phyloP scores from a whole-genome alignment of 2,113 vertebrate genomes.

The Antigone vipio region DNA sequence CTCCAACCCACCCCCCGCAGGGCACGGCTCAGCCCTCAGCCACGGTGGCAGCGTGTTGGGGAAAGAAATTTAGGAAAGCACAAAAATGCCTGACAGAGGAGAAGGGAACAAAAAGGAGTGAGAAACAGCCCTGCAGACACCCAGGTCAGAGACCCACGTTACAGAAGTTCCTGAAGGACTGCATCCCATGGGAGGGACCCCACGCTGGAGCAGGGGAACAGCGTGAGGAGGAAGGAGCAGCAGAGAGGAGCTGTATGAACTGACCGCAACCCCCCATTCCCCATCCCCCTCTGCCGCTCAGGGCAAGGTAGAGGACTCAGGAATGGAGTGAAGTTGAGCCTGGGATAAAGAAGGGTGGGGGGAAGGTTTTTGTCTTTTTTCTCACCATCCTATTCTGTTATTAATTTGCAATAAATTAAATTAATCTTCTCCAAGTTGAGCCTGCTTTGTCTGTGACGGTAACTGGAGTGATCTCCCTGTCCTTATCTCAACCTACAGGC shows the following conservation, averaged over 20 bases:
- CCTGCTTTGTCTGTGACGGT: neutral
- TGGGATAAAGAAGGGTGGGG: neutral
- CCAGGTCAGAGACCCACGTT: rapidly evolving
- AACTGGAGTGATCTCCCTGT: neutral
- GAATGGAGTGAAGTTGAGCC: neutral
- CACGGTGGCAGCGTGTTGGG: rapidly evolving
- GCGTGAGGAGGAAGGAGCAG: neutral
- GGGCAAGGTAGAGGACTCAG: neutral
- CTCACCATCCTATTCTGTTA: neutral
- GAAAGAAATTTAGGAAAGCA: neutral
- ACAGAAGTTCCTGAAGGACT: neutral
- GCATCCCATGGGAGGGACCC: neutral
- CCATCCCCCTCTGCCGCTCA: rapidly evolving
- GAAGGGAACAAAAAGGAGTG: neutral
- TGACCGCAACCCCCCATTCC: neutral
- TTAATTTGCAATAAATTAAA: neutral
- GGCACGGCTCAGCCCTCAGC: rapidly evolving
- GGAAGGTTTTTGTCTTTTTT: neutral
- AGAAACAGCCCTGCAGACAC: neutral
- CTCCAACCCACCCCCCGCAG: neutral
- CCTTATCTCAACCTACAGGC: neutral
- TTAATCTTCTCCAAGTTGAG: neutral
- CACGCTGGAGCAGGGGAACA: neutral
- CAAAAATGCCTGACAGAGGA: neutral
- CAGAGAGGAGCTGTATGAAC: neutral